phyloP scores from a whole-genome alignment of 1,140 invertebrate species.

The Pogonomyrmex barbatus region DNA sequence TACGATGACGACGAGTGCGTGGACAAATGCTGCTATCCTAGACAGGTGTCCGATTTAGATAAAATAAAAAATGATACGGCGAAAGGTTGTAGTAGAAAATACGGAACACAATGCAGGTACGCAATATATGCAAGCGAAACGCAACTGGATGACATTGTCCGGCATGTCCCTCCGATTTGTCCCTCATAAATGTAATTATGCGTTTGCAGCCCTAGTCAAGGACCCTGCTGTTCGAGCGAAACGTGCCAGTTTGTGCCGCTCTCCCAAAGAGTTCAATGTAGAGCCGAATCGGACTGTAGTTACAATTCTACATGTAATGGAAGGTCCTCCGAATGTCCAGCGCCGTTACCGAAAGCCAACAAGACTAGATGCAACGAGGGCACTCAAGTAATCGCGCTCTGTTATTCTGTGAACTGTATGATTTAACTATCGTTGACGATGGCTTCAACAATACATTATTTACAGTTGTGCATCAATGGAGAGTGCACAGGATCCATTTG shows the following conservation, averaged over 20 bases:
- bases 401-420: conserved; percentile 18
- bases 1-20: conserved; percentile 97
- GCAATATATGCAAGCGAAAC: conserved; percentile 51
- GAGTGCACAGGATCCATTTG: conserved; percentile 98
- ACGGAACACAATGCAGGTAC: conserved; percentile 93
- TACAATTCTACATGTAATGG: conserved; percentile 95
- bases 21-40: conserved; percentile 97
- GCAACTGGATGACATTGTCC: background rate
- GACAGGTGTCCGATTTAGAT: conserved; percentile 90
- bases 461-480: conserved; percentile 96
- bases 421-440: conserved; percentile 8
- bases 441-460: conserved; percentile 77
- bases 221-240: conserved; percentile 95
- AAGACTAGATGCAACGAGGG: conserved; percentile 95
- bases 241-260: conserved; percentile 93
- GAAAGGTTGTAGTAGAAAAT: conserved; percentile 92
- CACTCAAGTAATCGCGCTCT: conserved; percentile 87
- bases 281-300: conserved; percentile 95
- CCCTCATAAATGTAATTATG: conserved; percentile 4
- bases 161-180: background rate
- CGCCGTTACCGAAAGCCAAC: conserved; percentile 91
- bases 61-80: conserved; percentile 90
- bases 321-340: conserved; percentile 94
- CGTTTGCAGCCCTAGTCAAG: conserved; percentile 94
- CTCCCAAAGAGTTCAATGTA: conserved; percentile 90